Percentiles rank a stretch among this genome's conserved stretches.
Evolutionary conservation across 2,113 vertebrate genomes (phyloP).

Genomic region (Cnemophilus loriae): DNA sequence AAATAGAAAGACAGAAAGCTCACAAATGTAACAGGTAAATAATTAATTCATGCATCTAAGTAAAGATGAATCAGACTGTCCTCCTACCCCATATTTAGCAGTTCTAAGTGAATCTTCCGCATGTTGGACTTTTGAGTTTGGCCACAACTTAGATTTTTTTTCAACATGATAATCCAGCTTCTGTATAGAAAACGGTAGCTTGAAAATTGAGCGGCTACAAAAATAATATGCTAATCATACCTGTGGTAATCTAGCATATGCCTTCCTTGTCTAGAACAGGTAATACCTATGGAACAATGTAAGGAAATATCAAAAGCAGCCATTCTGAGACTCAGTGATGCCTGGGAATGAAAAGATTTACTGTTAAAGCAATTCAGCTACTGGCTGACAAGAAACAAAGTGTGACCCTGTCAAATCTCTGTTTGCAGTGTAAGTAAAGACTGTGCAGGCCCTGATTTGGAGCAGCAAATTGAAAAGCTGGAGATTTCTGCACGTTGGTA

Average conservation of each 20-base stretch:
- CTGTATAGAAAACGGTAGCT: not conserved
- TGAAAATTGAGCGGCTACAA: not conserved
- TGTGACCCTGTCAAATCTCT: not conserved
- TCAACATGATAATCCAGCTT: not conserved
- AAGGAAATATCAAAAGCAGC: not conserved
- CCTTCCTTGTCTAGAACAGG: not conserved
- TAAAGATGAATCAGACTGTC: not conserved
- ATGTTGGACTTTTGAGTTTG: not conserved
- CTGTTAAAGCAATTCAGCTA: not conserved
- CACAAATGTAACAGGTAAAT: not conserved
- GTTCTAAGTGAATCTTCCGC: not conserved
- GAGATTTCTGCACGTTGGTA: not conserved
- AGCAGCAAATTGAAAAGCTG: not conserved
- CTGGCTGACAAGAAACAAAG: not conserved
- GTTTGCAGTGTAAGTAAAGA: not conserved
- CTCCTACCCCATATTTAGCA: not conserved
- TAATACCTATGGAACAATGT: not conserved
- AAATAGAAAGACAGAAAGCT: not conserved
- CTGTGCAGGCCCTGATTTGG: not conserved
- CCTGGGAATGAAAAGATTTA: not conserved
- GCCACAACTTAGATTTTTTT: not conserved
- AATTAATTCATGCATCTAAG: not conserved
- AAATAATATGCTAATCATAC: not conserved
- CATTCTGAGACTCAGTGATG: not conserved
- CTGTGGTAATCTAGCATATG: not conserved